Percentiles rank a stretch among this genome's conserved stretches.
These are phyloP conservation scores for Amblyraja radiata DNA, from an alignment of 2,797 vertebrate genomes.

Conservation along the genomic window DNA sequence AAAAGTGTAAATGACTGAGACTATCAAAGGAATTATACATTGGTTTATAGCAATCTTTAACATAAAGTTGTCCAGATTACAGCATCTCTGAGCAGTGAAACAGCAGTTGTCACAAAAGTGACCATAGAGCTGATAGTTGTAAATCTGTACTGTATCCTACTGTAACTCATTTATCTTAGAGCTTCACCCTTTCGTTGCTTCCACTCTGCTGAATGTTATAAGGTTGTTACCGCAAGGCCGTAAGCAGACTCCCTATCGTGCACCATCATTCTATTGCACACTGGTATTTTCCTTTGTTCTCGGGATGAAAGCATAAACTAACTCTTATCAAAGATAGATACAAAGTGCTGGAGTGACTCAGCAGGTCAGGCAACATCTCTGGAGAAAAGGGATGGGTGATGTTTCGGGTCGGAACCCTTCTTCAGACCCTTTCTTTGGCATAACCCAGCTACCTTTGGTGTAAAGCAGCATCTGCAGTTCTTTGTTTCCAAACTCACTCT, in stretches of 20 bases:
- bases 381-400: too few relatives aligned
- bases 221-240: not conserved
- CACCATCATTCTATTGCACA: not conserved
- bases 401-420: too few relatives aligned
- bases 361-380: too few relatives aligned
- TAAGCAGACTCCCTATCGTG: not conserved
- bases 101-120: not conserved
- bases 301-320: not conserved
- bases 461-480: too few relatives aligned
- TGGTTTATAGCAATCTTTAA: not conserved
- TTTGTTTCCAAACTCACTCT: too few relatives aligned
- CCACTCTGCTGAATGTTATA: not conserved
- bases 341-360: too few relatives aligned
- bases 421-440: too few relatives aligned
- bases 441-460: too few relatives aligned
- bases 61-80: not conserved
- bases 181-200: not conserved
- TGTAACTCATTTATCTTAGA: not conserved
- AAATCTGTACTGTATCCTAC: not conserved
- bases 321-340: too few relatives aligned
- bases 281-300: not conserved
- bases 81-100: not conserved
- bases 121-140: not conserved
- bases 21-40: not conserved
- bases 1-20: not conserved